Conservation (phyloP, 2,113 vertebrate genomes). For the Marmota monax region DNA sequence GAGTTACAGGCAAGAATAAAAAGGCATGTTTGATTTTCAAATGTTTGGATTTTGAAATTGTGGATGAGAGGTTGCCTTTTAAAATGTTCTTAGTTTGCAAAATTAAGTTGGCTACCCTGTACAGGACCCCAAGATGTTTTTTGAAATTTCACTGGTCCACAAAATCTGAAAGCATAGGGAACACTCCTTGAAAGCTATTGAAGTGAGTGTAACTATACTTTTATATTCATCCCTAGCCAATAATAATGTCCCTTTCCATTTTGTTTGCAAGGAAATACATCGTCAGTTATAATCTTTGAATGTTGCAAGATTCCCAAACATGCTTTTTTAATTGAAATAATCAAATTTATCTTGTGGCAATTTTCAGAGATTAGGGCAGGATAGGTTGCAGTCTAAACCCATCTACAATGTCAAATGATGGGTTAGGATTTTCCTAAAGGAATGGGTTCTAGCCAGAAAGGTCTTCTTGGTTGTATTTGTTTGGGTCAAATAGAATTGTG, state of each 20-base stretch:
- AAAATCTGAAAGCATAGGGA: constrained; percentile 36
- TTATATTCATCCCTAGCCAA: too few species aligned
- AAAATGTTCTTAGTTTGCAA: constrained; percentile 60
- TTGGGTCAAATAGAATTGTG: not conserved
- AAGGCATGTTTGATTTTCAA: constrained; percentile 5
- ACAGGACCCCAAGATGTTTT: not conserved
- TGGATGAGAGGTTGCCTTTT: constrained; percentile 22
- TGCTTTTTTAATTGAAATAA: constrained; percentile 34
- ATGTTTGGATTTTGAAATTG: constrained; percentile 64
- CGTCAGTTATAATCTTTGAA: constrained; percentile 3
- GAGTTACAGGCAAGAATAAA: constrained; percentile 33
- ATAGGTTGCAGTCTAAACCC: not conserved
- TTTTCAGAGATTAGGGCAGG: constrained; percentile 17
- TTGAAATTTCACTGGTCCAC: constrained; percentile 11
- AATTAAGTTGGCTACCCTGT: constrained; percentile 46
- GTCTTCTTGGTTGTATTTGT: not conserved
- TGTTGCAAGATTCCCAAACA: constrained; percentile 6
- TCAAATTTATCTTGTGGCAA: constrained; percentile 46
- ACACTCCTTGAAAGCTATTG: not conserved
- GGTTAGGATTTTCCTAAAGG: not conserved
- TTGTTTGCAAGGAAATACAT: not conserved
- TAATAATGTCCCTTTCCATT: too few species aligned
- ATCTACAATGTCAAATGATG: not conserved
- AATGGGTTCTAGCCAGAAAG: not conserved
- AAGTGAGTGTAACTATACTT: constrained; percentile 13